phyloP scores from a whole-genome alignment of 1,140 invertebrate genomes.

The Orius laevigatus region DNA sequence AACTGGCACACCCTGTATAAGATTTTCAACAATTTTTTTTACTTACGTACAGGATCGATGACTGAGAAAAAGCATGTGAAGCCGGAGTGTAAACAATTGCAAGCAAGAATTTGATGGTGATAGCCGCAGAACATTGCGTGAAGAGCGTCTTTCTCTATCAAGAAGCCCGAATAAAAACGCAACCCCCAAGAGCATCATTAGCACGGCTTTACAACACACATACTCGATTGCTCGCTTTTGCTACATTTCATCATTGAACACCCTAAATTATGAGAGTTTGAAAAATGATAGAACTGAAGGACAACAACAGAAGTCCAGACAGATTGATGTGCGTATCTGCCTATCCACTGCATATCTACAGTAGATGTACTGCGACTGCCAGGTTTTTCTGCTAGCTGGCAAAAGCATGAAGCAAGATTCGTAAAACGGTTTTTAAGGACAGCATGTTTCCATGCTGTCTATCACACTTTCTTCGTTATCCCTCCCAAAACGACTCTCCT shows the following conservation, averaged over 20 bases:
- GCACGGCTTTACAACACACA: slow-evolving; percentile 24
- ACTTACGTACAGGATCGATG: slow-evolving; percentile 90
- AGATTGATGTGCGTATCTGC: slow-evolving; percentile 74
- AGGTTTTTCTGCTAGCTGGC: slow-evolving; percentile 73
- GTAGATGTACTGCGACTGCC: slow-evolving; percentile 50
- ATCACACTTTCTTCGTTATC: slow-evolving; percentile 64
- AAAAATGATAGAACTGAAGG: slow-evolving; percentile 2
- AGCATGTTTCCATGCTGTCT: slow-evolving; percentile 68
- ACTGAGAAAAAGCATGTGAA: slow-evolving; percentile 80
- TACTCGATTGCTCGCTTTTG: slow-evolving; percentile 26
- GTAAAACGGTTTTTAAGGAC: slow-evolving; percentile 38
- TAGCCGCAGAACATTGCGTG: slow-evolving; percentile 66
- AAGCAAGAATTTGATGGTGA: slow-evolving; percentile 77
- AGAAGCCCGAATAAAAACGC: slow-evolving; percentile 72
- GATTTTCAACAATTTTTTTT: slow-evolving; percentile 1
- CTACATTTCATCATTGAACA: slow-evolving; percentile 48
- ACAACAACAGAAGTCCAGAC: slow-evolving; percentile 65
- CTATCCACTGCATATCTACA: slow-evolving; percentile 87
- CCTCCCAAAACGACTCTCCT: slow-evolving; percentile 35
- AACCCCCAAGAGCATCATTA: slow-evolving; percentile 67
- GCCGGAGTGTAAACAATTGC: slow-evolving; percentile 81
- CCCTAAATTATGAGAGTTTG: slow-evolving; percentile 30
- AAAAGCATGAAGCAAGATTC: slow-evolving; percentile 42
- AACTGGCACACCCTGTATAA: slow-evolving; percentile 11
- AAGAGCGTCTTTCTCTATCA: slow-evolving; percentile 56